phyloP scores from a whole-genome alignment of 2,888 invertebrate genomes.

The Herminia tarsipennalis region DNA sequence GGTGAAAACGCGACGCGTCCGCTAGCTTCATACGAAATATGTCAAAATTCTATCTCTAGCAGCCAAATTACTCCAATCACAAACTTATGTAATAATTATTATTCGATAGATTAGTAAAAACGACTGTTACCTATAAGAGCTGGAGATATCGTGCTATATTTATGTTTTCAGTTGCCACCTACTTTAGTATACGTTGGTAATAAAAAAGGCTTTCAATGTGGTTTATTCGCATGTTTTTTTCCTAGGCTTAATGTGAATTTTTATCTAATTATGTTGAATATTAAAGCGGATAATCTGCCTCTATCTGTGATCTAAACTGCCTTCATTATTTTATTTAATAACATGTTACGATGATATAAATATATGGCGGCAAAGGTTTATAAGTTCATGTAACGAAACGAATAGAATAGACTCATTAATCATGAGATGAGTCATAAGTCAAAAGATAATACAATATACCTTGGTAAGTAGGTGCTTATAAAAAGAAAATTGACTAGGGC shows the following conservation, averaged over 20 bases:
- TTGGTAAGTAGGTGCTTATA: too few relatives aligned
- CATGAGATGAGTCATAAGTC: too few relatives aligned
- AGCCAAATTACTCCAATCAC: too few relatives aligned
- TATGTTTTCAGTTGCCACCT: not conserved
- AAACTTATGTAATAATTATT: too few relatives aligned
- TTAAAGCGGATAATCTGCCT: not conserved
- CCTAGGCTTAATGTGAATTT: not conserved
- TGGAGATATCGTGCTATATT: slow-evolving; percentile 12
- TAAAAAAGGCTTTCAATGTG: not conserved
- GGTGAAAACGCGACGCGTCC: too few relatives aligned
- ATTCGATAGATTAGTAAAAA: too few relatives aligned
- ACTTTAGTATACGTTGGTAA: not conserved
- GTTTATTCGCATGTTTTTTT: slow-evolving; percentile 4
- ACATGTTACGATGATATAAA: not conserved
- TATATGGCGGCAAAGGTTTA: not conserved
- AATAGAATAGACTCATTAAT: not conserved
- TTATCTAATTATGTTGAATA: not conserved
- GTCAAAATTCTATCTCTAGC: too few relatives aligned
- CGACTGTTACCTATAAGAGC: slow-evolving; percentile 26
- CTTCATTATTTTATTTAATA: slow-evolving; percentile 1
- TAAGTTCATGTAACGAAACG: not conserved
- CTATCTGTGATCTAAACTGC: slow-evolving; percentile 1
- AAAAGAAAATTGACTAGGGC: too few relatives aligned
- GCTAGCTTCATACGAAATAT: too few relatives aligned
- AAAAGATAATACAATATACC: too few relatives aligned